Conservation (phyloP, 2,797 vertebrate species). For the Galago senegalensis region DNA sequence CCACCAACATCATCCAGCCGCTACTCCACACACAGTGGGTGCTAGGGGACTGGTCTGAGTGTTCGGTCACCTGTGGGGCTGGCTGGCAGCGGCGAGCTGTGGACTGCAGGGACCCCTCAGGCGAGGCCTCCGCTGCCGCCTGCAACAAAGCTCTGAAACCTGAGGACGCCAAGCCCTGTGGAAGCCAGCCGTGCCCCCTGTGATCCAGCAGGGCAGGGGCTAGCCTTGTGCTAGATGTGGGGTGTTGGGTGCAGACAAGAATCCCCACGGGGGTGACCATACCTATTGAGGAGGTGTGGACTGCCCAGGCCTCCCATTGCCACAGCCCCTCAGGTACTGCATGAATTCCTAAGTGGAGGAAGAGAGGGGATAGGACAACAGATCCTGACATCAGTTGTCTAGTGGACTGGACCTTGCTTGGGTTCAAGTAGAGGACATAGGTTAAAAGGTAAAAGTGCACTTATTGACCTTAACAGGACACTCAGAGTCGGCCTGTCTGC, state of each 20-base stretch:
- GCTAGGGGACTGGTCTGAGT: slow-evolving; percentile 96
- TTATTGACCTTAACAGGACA: slow-evolving; percentile 84
- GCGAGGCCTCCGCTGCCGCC: slow-evolving; percentile 89
- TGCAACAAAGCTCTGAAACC: slow-evolving; percentile 94
- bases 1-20: slow-evolving; percentile 92
- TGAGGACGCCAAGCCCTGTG: slow-evolving; percentile 93
- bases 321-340: slow-evolving; percentile 88
- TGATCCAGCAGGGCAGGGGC: slow-evolving; percentile 94
- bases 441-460: slow-evolving; percentile 85
- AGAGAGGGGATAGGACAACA: background rate
- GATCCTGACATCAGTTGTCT: slow-evolving; percentile 77
- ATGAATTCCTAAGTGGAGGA: slow-evolving; percentile 80
- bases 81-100: slow-evolving; percentile 96
- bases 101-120: slow-evolving; percentile 93
- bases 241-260: slow-evolving; percentile 92
- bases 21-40: slow-evolving; percentile 93
- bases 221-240: slow-evolving; percentile 91
- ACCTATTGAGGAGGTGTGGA: slow-evolving; percentile 92
- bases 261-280: slow-evolving; percentile 92
- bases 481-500: slow-evolving; percentile 79
- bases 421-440: slow-evolving; percentile 80
- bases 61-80: slow-evolving; percentile 95
- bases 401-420: slow-evolving; percentile 80
- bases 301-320: slow-evolving; percentile 85
- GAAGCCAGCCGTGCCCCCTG: slow-evolving; percentile 93